phyloP scores from a whole-genome alignment of 2,113 vertebrate species.

The Alosa alosa region DNA sequence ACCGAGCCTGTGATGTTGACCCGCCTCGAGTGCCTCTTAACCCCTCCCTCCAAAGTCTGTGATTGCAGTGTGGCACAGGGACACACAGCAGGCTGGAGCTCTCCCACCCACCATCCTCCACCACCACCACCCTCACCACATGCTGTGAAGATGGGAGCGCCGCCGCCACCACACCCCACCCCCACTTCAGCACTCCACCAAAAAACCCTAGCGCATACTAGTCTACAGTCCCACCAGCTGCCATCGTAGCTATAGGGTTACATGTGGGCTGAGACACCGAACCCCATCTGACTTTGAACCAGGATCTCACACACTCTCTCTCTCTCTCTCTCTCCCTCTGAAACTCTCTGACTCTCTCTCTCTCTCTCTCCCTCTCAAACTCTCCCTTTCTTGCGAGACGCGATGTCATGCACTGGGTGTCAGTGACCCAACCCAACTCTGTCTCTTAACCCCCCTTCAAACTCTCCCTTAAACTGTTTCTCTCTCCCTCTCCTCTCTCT shows the following conservation, averaged over 20 bases:
- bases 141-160: not conserved
- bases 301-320: not conserved
- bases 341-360: no score
- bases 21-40: not conserved
- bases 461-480: not conserved
- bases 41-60: not conserved
- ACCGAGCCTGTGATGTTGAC: not conserved
- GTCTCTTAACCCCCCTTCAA: no score
- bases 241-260: slow-evolving; percentile 21
- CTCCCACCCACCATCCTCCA: not conserved
- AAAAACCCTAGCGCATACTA: not conserved
- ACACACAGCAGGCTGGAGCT: not conserved
- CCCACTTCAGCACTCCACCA: not conserved
- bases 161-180: not conserved
- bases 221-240: slow-evolving; percentile 30
- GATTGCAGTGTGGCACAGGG: not conserved
- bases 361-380: not conserved
- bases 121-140: not conserved
- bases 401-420: slow-evolving; percentile 10
- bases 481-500: slow-evolving; percentile 2
- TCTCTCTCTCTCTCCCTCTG: not conserved
- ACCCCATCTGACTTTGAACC: slow-evolving; percentile 3
- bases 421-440: slow-evolving; percentile 4
- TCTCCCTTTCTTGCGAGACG: not conserved
- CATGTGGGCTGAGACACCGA: slow-evolving; percentile 13